Conservation (phyloP, 2,113 vertebrate genomes). For the Lagopus leucura region DNA sequence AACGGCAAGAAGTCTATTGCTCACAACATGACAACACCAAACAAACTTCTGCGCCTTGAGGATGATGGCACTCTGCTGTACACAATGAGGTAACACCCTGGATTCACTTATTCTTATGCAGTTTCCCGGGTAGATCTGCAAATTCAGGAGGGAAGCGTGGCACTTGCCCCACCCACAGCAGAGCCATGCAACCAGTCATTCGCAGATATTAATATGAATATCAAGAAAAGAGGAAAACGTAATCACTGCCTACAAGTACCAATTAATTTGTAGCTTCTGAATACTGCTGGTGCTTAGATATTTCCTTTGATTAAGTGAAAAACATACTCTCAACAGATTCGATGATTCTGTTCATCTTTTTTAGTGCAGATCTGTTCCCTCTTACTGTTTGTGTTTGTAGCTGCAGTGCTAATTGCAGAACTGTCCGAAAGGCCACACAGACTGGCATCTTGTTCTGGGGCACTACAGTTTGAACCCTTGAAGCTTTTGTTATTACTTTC, state of each 20-base stretch:
- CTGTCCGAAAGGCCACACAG: constrained; percentile 17
- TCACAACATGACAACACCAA: constrained; percentile 98
- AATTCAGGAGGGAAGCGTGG: background rate
- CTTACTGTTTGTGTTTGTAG: constrained; percentile 32
- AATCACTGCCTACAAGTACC: constrained; percentile 24
- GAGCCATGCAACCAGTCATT: background rate
- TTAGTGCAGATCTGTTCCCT: constrained; percentile 11
- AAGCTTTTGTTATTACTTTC: background rate
- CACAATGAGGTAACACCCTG: constrained; percentile 90
- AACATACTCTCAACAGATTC: constrained; percentile 51
- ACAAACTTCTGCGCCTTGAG: constrained; percentile 93
- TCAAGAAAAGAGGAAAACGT: constrained; percentile 50
- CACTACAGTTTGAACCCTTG: background rate
- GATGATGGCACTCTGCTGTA: constrained; percentile 96
- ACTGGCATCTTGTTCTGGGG: constrained; percentile 8
- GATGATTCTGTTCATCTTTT: constrained; percentile 59
- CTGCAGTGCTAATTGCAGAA: constrained; percentile 3
- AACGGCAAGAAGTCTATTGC: constrained; percentile 98
- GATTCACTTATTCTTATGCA: background rate
- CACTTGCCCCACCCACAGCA: background rate
- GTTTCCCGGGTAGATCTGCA: background rate
- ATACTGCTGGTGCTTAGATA: constrained; percentile 46
- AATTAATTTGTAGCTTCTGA: constrained; percentile 61
- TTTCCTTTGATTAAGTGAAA: constrained; percentile 61
- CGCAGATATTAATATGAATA: background rate